phyloP scores from a whole-genome alignment of 1,140 invertebrate species.

The Conus betulinus region DNA sequence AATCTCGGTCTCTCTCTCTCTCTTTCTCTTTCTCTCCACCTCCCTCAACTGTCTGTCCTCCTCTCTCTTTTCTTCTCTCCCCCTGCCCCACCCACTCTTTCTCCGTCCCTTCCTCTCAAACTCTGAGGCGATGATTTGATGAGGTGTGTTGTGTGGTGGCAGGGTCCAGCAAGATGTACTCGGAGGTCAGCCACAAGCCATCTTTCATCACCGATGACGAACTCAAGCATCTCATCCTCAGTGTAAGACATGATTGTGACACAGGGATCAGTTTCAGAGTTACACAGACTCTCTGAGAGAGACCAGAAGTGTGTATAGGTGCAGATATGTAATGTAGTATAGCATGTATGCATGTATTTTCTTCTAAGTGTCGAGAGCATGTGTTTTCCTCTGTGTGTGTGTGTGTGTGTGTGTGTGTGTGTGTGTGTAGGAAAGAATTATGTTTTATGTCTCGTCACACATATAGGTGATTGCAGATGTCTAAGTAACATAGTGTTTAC shows the following conservation, averaged over 20 bases:
- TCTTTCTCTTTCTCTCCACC: not conserved
- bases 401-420: no score
- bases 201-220: slow-evolving; percentile 93
- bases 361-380: no score
- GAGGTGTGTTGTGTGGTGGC: not conserved
- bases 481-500: no score
- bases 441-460: no score
- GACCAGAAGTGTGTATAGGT: not conserved
- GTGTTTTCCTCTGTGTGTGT: no score
- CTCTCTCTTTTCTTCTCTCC: not conserved
- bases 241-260: slow-evolving; percentile 78
- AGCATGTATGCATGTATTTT: no score
- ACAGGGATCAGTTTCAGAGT: no score
- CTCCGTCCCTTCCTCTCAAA: not conserved
- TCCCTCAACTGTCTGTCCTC: not conserved
- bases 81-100: not conserved
- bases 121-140: not conserved
- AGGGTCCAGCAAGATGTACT: slow-evolving; percentile 62
- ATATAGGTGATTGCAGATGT: no score
- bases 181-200: slow-evolving; percentile 89
- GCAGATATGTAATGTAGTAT: no score
- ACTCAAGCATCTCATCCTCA: slow-evolving; percentile 87
- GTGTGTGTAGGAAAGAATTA: no score
- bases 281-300: not conserved
- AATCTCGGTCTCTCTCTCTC: not conserved